Conservation (phyloP, 2,888 invertebrate genomes). For the Aleiodes testaceus region DNA sequence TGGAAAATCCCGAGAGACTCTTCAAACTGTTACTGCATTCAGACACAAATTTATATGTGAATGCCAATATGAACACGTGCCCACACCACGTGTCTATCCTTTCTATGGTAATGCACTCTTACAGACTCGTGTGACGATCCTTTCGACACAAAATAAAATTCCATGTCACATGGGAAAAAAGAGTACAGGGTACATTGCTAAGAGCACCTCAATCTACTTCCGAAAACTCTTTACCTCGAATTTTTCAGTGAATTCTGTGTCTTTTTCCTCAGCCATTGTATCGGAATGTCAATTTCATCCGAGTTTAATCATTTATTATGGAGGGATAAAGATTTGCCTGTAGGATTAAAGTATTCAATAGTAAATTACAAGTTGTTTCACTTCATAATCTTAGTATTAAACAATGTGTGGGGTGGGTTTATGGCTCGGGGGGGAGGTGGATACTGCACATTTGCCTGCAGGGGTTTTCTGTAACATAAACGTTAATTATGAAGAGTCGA, state of each 20-base stretch:
- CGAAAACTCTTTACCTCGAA: background rate
- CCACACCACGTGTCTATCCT: conserved; percentile 8
- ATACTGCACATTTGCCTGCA: background rate
- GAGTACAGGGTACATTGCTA: no score
- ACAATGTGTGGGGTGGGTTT: background rate
- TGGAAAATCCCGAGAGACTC: no score
- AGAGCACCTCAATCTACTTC: no score
- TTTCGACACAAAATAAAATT: conserved; percentile 9
- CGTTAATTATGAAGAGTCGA: conserved; percentile 26
- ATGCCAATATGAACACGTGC: conserved; percentile 4
- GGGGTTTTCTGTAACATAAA: conserved; percentile 5
- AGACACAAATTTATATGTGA: no score
- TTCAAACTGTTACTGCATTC: no score
- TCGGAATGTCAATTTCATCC: no score
- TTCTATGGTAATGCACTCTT: background rate
- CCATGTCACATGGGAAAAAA: background rate
- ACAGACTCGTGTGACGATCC: conserved; percentile 6
- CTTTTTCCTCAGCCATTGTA: background rate
- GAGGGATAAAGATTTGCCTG: background rate
- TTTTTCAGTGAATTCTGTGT: background rate
- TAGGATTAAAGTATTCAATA: background rate
- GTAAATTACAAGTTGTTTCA: conserved; percentile 16
- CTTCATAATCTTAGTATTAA: conserved; percentile 29
- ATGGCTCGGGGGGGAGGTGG: background rate
- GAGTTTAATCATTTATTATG: background rate